A percentile compares a stretch with the other conserved stretches of the same genome.
phyloP scores from a whole-genome alignment of 2,888 invertebrate species.

The Nematopogon swammerdamellus region DNA sequence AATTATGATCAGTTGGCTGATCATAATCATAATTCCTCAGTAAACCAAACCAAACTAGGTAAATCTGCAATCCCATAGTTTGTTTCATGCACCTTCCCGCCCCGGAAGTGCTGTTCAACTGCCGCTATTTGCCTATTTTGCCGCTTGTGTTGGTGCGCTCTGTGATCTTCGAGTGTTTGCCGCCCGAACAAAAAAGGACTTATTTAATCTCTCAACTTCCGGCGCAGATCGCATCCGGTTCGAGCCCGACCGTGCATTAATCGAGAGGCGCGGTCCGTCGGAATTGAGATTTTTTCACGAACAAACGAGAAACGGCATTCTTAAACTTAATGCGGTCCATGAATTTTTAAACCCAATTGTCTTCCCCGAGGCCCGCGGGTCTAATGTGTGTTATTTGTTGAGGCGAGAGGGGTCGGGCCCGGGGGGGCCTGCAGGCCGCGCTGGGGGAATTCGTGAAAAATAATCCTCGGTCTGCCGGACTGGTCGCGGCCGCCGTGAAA shows the following conservation, averaged over 20 bases:
- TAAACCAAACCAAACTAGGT: too few relatives aligned
- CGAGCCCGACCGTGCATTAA: neutral
- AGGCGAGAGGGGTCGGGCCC: neutral
- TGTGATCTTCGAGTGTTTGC: too few relatives aligned
- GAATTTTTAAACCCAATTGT: neutral
- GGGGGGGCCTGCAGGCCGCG: neutral
- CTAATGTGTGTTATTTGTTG: neutral
- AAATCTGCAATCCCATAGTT: too few relatives aligned
- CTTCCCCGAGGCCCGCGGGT: neutral
- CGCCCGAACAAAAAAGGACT: too few relatives aligned
- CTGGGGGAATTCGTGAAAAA: neutral
- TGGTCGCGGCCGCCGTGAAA: too few relatives aligned
- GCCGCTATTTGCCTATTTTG: too few relatives aligned
- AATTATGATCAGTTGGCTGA: too few relatives aligned
- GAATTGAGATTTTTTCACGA: neutral
- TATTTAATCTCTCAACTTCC: neutral
- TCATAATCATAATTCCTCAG: too few relatives aligned
- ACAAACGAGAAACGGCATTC: neutral
- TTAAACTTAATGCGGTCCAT: neutral
- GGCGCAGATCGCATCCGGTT: neutral
- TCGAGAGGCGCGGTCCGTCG: neutral
- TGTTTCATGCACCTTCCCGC: too few relatives aligned
- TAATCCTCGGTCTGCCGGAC: neutral
- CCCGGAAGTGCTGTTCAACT: too few relatives aligned
- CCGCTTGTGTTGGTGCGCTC: too few relatives aligned